Conservation (phyloP, 1,140 invertebrate genomes). For the Piezodorus guildinii region DNA sequence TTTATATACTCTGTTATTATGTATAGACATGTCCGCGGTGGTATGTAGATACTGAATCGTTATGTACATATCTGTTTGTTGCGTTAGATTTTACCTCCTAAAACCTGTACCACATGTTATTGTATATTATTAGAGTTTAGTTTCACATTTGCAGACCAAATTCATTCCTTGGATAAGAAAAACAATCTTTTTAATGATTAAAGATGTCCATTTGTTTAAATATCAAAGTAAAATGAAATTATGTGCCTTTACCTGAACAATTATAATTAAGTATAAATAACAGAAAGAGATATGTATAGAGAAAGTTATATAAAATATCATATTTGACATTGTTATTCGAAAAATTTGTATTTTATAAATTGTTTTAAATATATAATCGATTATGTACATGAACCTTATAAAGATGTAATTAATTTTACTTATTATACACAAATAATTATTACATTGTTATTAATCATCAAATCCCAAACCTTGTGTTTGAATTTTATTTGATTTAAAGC, state of each 20-base stretch:
- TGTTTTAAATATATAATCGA: conserved; percentile 20
- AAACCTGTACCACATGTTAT: not conserved
- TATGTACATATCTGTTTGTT: not conserved
- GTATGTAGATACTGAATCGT: conserved; percentile 6
- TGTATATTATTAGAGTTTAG: conserved; percentile 11
- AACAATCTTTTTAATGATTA: not conserved
- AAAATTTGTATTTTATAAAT: conserved; percentile 21
- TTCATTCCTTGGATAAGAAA: not conserved
- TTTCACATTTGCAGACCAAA: conserved; percentile 7
- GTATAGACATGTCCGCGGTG: conserved; percentile 3
- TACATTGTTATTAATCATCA: not conserved
- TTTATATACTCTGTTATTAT: conserved; percentile 2
- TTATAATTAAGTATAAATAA: conserved; percentile 16
- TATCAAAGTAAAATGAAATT: conserved; percentile 14
- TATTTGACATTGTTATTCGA: conserved; percentile 17
- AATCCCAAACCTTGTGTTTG: too few relatives aligned
- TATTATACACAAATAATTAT: conserved; percentile 15
- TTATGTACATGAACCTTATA: conserved; percentile 21
- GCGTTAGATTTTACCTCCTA: not conserved
- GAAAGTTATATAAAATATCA: conserved; percentile 16
- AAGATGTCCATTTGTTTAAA: conserved; percentile 1
- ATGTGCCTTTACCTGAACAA: conserved; percentile 21
- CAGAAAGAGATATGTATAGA: conserved; percentile 7
- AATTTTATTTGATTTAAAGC: too few relatives aligned
- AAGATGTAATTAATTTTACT: conserved; percentile 22